Conservation (phyloP, 2,797 vertebrate species). For the Uromys caudimaculatus region DNA sequence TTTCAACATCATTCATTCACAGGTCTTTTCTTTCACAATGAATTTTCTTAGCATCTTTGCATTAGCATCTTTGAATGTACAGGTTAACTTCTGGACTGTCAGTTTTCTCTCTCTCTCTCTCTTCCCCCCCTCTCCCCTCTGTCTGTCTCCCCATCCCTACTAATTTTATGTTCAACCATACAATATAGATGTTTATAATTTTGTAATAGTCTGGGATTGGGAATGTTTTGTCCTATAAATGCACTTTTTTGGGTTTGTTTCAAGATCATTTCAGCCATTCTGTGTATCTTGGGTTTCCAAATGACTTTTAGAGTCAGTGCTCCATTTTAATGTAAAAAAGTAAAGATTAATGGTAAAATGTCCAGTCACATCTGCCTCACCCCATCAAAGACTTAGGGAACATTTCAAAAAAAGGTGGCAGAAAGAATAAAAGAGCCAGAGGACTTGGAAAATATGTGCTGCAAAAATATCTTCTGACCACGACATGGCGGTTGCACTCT, state of each 20-base stretch:
- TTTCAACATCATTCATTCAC: background rate
- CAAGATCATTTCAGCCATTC: background rate
- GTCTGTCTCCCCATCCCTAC: too few relatives aligned
- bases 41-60: background rate
- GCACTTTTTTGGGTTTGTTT: background rate
- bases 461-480: background rate
- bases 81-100: background rate
- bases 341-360: background rate
- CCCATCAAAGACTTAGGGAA: background rate
- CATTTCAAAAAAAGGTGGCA: background rate
- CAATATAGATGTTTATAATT: background rate
- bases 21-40: background rate
- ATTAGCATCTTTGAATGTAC: background rate
- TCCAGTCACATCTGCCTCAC: background rate
- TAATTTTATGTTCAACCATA: background rate
- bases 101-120: background rate
- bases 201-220: background rate
- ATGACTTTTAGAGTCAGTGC: background rate
- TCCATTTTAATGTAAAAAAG: background rate
- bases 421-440: background rate
- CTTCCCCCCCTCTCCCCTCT: too few relatives aligned
- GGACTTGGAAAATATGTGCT: background rate
- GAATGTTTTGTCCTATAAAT: background rate
- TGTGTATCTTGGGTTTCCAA: background rate
- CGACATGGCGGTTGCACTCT: too few relatives aligned